Percentiles rank a stretch among this genome's conserved stretches.
phyloP scores from a whole-genome alignment of 2,113 vertebrate genomes.

The Microtus ochrogaster region DNA sequence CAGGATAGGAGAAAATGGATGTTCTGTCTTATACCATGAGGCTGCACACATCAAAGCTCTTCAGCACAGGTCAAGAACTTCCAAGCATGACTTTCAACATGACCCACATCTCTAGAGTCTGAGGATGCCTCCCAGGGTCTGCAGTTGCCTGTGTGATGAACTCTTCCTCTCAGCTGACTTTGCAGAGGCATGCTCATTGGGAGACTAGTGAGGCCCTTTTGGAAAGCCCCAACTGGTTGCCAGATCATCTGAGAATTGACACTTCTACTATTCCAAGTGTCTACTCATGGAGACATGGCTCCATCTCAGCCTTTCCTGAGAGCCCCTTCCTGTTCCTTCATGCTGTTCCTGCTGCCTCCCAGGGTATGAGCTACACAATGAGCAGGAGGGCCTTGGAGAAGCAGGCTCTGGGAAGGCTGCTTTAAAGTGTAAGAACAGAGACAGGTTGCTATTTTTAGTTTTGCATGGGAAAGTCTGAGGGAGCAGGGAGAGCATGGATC shows the following conservation, averaged over 20 bases:
- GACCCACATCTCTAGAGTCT: not conserved
- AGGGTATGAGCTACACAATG: not conserved
- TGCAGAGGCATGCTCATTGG: not conserved
- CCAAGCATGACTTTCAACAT: not conserved
- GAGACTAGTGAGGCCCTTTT: not conserved
- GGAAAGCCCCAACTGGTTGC: slow-evolving; percentile 30
- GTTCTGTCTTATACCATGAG: not conserved
- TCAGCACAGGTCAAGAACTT: not conserved
- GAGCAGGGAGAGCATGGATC: slow-evolving; percentile 28
- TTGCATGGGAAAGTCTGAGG: slow-evolving; percentile 59
- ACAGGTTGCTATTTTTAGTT: slow-evolving; percentile 65
- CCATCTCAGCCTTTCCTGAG: not conserved
- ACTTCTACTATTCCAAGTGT: not conserved
- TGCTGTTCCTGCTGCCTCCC: not conserved
- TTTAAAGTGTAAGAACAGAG: slow-evolving; percentile 19
- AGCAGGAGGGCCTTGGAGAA: not conserved
- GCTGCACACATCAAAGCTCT: not conserved
- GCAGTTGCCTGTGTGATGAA: not conserved
- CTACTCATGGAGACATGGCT: not conserved
- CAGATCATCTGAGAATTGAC: slow-evolving; percentile 26
- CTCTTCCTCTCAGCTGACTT: not conserved
- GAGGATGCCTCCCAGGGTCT: not conserved
- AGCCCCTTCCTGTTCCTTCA: not conserved
- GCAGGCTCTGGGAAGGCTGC: not conserved
- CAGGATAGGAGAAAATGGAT: not conserved